Conservation (phyloP, 2,888 invertebrate species). For the Heliconius erato region DNA sequence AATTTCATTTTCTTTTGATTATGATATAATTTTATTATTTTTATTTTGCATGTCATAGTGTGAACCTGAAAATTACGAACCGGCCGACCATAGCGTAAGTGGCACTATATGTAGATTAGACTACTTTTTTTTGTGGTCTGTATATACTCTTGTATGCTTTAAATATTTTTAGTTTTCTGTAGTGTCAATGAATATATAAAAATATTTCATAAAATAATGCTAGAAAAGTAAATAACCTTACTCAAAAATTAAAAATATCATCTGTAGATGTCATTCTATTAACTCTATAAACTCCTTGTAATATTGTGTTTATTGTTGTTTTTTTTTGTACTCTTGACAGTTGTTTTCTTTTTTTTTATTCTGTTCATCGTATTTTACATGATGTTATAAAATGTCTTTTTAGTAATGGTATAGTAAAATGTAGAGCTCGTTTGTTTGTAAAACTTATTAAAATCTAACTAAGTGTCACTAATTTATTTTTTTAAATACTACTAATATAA, state of each 20-base stretch:
- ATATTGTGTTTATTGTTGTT: not conserved
- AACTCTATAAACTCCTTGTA: not conserved
- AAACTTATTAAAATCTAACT: not conserved
- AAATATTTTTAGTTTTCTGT: not conserved
- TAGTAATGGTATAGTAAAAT: not conserved
- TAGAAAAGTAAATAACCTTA: conserved; percentile 1
- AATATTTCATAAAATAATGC: conserved; percentile 4
- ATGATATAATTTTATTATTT: conserved; percentile 27
- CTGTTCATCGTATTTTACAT: not conserved
- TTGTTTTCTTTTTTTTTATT: not conserved
- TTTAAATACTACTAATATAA: not conserved
- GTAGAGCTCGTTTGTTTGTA: not conserved
- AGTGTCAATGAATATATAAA: not conserved
- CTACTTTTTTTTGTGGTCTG: not conserved
- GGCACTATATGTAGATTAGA: conserved; percentile 30
- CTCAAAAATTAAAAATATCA: not conserved
- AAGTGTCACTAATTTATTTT: not conserved
- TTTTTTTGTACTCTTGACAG: not conserved
- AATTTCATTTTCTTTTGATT: not conserved
- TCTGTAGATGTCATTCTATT: not conserved
- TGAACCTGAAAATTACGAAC: conserved; percentile 41
- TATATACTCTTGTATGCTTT: conserved; percentile 11
- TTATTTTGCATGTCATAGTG: conserved; percentile 43
- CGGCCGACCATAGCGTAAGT: conserved; percentile 48
- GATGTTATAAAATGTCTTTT: not conserved